Percentiles rank a stretch among this genome's conserved stretches.
phyloP scores from a whole-genome alignment of 2,113 vertebrate species.

The Gobius niger region DNA sequence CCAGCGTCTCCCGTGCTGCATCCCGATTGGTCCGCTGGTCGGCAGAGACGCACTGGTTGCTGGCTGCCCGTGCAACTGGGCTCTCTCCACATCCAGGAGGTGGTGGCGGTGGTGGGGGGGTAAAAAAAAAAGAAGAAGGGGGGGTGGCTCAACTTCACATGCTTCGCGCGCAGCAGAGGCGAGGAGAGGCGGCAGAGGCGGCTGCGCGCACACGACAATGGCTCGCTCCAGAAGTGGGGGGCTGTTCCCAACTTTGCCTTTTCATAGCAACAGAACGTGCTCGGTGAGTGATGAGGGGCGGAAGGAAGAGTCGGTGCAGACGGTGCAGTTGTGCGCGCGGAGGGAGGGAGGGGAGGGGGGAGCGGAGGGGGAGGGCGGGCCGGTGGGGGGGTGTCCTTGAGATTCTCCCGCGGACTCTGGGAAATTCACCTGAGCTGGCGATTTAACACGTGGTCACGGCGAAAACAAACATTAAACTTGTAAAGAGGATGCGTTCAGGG shows the following conservation, averaged over 20 bases:
- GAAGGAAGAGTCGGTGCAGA: background rate
- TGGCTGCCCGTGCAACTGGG: slow-evolving; percentile 69
- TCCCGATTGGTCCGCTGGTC: slow-evolving; percentile 74
- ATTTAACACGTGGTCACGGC: background rate
- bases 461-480: background rate
- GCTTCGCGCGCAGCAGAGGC: slow-evolving; percentile 55
- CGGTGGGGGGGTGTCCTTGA: background rate
- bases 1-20: slow-evolving; percentile 73
- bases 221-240: slow-evolving; percentile 74
- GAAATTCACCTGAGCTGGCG: slow-evolving; percentile 8
- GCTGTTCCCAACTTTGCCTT: slow-evolving; percentile 63
- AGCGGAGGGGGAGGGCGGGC: background rate
- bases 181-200: slow-evolving; percentile 23
- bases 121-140: no score
- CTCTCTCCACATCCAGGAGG: slow-evolving; percentile 58
- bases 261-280: slow-evolving; percentile 61
- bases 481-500: no score
- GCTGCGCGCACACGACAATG: slow-evolving; percentile 61
- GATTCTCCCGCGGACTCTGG: background rate
- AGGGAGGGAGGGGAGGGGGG: background rate
- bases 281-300: slow-evolving; percentile 41
- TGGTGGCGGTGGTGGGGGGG: no score
- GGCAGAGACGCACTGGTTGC: slow-evolving; percentile 75
- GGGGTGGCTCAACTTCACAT: slow-evolving; percentile 12
- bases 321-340: background rate